Evolutionary conservation across 2,797 vertebrate genomes (phyloP), one percentile per base, ranked within the genome.

Genomic region (Astyanax mexicanus): DNA sequence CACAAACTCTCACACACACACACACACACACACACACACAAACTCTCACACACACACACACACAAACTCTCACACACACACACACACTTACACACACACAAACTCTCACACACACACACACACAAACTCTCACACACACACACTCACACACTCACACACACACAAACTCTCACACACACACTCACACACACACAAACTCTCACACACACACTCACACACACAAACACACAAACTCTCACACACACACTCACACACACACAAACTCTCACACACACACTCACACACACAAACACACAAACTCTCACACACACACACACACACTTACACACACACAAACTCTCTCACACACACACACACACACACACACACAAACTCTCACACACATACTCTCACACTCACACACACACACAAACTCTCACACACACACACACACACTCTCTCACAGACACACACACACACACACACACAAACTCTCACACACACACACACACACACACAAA

Each of bases 11-110:
- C 66, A 38, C 40, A 42, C 40, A 42, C 40, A 42, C 11, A 13
- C 10, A 42, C 11, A 42, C 49, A 42, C 40, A 42, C 40, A 42
- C 12, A 13, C 10, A 12, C 40, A 42, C 11, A 42, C 40, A 42
- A 40, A 42, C 11, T 12, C 40, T 12, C 40, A n/a, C n/a, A n/a
- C n/a, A n/a, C 81, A 79, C 86, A 78, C 69, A 58, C 11, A 45
- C 38, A 38, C 52, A 4, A 1, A 62, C 17, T 25, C 44, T 44
- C 42, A 44, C 42, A 5, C 42, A 15, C 42, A 44, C 42, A 49
- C 1, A 21, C 47, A 47, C 44, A 47, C 44, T 47, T 44, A n/a
- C 15, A 47, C 44, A n/a, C 44, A n/a, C 44, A 47, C 17, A 47
- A 52, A 55, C 6, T 52, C 35, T 37, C 66, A 38, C 40, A 42